A percentile compares a stretch with the other conserved stretches of the same genome.
Evolutionary conservation across 2,113 vertebrate species (phyloP).

Genomic region (Myrmecobius fasciatus): DNA sequence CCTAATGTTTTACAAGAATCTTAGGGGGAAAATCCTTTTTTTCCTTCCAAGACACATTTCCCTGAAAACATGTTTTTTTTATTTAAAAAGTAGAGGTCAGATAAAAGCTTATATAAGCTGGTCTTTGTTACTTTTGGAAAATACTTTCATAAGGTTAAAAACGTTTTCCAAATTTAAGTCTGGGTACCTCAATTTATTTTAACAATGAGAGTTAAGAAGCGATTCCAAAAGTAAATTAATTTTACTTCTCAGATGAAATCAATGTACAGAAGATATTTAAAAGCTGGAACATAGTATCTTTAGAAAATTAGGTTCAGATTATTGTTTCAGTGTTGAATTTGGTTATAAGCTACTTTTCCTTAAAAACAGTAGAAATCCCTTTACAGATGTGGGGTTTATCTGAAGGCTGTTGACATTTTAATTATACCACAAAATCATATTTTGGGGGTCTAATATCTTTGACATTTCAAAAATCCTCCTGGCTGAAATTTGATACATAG

Average conservation of each 20-base stretch:
- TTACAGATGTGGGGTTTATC: neutral
- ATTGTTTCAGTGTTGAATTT: slow-evolving; percentile 47
- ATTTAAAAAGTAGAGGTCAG: slow-evolving; percentile 82
- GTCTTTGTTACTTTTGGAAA: slow-evolving; percentile 82
- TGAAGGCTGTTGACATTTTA: slow-evolving; percentile 53
- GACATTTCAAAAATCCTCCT: slow-evolving; percentile 50
- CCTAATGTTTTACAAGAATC: slow-evolving; percentile 81
- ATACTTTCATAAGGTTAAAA: slow-evolving; percentile 82
- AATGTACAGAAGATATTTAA: slow-evolving; percentile 66
- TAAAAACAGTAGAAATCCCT: slow-evolving; percentile 31
- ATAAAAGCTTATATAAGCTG: slow-evolving; percentile 80
- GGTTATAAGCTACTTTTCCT: neutral
- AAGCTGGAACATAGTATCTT: slow-evolving; percentile 48
- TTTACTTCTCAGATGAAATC: slow-evolving; percentile 78
- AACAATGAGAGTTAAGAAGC: slow-evolving; percentile 73
- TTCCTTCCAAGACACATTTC: slow-evolving; percentile 80
- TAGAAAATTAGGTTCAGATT: slow-evolving; percentile 56
- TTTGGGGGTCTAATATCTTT: slow-evolving; percentile 44
- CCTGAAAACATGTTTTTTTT: slow-evolving; percentile 83
- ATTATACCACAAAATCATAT: slow-evolving; percentile 47
- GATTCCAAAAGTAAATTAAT: slow-evolving; percentile 78
- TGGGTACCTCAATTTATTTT: slow-evolving; percentile 78
- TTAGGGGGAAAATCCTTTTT: slow-evolving; percentile 55
- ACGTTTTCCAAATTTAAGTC: slow-evolving; percentile 81
- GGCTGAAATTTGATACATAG: slow-evolving; percentile 52